phyloP scores from a whole-genome alignment of 2,113 vertebrate species.

The Condylura cristata region DNA sequence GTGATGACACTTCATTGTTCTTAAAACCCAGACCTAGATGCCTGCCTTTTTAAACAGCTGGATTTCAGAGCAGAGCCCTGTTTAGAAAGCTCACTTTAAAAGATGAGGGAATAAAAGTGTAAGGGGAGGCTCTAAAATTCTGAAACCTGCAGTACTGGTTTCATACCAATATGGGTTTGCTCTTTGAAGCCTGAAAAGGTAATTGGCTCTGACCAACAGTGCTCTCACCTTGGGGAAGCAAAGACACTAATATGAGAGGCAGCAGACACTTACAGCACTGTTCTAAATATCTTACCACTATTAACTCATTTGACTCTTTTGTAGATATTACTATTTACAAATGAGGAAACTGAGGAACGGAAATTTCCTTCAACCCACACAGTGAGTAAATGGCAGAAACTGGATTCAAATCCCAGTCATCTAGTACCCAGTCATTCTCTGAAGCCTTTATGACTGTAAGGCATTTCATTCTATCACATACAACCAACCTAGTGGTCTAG shows the following conservation, averaged over 20 bases:
- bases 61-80: slow-evolving; percentile 51
- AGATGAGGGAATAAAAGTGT: slow-evolving; percentile 60
- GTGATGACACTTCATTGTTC: slow-evolving; percentile 63
- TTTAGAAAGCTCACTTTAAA: slow-evolving; percentile 68
- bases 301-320: neutral
- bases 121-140: slow-evolving; percentile 68
- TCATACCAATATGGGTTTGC: slow-evolving; percentile 75
- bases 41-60: slow-evolving; percentile 63
- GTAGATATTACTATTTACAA: neutral
- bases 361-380: neutral
- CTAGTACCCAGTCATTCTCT: neutral
- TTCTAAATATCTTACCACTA: neutral
- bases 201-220: slow-evolving; percentile 61
- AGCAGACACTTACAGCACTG: neutral
- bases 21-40: slow-evolving; percentile 59
- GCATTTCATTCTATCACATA: slow-evolving; percentile 5
- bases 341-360: slow-evolving; percentile 45
- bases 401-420: slow-evolving; percentile 1
- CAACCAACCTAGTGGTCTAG: neutral
- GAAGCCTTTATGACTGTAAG: slow-evolving; percentile 10
- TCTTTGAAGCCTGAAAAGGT: slow-evolving; percentile 78
- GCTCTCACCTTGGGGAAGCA: slow-evolving; percentile 47
- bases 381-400: neutral
- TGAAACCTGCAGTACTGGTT: slow-evolving; percentile 81
- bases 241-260: neutral